phyloP scores from a whole-genome alignment of 2,797 vertebrate species.

The Chiroxiphia lanceolata region DNA sequence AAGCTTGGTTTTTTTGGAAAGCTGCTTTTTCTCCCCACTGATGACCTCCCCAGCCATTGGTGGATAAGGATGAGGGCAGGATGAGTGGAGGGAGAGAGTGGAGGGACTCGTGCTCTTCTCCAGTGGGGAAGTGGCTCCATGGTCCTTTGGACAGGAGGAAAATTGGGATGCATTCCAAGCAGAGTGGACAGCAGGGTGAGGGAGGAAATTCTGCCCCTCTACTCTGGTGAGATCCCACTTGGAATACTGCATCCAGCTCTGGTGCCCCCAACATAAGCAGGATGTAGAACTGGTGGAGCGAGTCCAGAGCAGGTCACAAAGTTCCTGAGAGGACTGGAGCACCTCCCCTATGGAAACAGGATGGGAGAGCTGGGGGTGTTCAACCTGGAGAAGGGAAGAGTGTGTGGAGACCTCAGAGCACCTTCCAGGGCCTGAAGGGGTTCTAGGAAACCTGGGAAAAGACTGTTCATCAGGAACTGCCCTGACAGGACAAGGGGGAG shows the following conservation, averaged over 20 bases:
- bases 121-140: accelerated
- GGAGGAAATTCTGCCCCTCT: neutral
- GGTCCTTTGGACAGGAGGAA: neutral
- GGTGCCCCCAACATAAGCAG: neutral
- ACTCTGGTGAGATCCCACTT: neutral
- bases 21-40: neutral
- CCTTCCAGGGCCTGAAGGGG: neutral
- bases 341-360: neutral
- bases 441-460: neutral
- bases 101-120: neutral
- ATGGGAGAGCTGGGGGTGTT: neutral
- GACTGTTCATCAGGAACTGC: neutral
- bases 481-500: neutral
- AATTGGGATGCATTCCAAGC: neutral
- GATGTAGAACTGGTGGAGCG: neutral
- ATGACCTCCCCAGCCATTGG: neutral
- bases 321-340: neutral
- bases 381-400: neutral
- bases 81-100: too few species aligned
- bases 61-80: neutral
- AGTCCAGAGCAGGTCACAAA: neutral
- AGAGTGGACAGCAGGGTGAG: neutral
- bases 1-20: neutral
- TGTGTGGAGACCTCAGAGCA: neutral
- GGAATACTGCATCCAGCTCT: neutral